Conservation (phyloP, 2,797 vertebrate species). For the Coreius guichenoti region DNA sequence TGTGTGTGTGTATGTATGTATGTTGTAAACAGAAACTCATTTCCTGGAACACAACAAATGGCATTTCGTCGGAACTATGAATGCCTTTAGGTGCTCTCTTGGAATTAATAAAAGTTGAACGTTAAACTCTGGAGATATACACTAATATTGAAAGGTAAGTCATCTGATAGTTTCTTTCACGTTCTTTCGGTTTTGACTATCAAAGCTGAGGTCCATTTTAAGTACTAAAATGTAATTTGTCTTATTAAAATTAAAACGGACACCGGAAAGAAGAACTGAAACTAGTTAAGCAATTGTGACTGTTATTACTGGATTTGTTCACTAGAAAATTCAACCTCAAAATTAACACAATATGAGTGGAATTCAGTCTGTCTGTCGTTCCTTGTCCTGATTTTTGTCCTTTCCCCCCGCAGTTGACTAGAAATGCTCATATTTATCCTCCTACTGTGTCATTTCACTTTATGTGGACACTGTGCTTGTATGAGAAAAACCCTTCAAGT, state of each 20-base stretch:
- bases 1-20: constrained; percentile 25
- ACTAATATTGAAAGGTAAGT: constrained; percentile 36
- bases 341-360: neutral
- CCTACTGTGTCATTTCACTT: constrained; percentile 67
- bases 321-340: neutral
- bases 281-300: neutral
- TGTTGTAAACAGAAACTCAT: constrained; percentile 61
- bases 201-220: neutral
- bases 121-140: neutral
- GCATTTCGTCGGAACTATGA: neutral
- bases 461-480: constrained; percentile 68
- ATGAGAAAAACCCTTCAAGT: constrained; percentile 50
- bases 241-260: too few species aligned
- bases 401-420: constrained; percentile 62
- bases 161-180: neutral
- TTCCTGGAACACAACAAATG: constrained; percentile 36
- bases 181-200: neutral
- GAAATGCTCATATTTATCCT: constrained; percentile 72
- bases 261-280: neutral
- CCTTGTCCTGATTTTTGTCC: neutral
- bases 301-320: neutral
- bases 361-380: neutral
- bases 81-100: neutral
- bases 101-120: neutral
- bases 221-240: neutral